phyloP scores from a whole-genome alignment of 2,888 invertebrate species.

The Ennomos erosarius region DNA sequence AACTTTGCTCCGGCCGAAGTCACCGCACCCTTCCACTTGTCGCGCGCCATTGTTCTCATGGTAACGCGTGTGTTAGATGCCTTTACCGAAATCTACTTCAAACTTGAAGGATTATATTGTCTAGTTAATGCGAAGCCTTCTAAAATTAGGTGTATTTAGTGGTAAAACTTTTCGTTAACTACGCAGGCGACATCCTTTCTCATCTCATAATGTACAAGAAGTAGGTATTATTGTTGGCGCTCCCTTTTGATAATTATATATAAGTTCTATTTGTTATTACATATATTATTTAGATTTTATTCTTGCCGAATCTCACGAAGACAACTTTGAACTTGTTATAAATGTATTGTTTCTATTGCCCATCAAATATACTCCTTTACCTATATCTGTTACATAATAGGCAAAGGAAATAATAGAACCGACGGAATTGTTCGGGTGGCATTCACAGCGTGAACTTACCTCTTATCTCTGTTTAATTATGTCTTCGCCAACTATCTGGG shows the following conservation, averaged over 20 bases:
- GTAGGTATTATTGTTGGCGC: slow-evolving; percentile 6
- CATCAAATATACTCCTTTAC: slow-evolving; percentile 12
- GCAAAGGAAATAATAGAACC: slow-evolving; percentile 40
- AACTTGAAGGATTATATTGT: slow-evolving; percentile 50
- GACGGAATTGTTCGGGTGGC: slow-evolving; percentile 38
- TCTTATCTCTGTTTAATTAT: slow-evolving; percentile 78
- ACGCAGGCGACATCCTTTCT: slow-evolving; percentile 22
- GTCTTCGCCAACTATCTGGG: slow-evolving; percentile 69
- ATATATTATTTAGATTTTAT: slow-evolving; percentile 1
- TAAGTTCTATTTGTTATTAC: not conserved
- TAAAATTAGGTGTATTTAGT: slow-evolving; percentile 40
- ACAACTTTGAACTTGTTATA: not conserved
- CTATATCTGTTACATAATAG: slow-evolving; percentile 38
- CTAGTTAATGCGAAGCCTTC: slow-evolving; percentile 40
- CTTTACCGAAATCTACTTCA: slow-evolving; percentile 58
- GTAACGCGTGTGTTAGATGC: slow-evolving; percentile 72
- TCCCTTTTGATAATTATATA: slow-evolving; percentile 4
- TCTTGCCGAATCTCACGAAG: slow-evolving; percentile 1
- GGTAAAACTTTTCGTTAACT: slow-evolving; percentile 31
- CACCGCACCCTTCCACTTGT: slow-evolving; percentile 69
- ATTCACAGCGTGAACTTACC: slow-evolving; percentile 55
- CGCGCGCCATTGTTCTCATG: slow-evolving; percentile 78
- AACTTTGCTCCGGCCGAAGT: slow-evolving; percentile 75
- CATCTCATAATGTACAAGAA: slow-evolving; percentile 18
- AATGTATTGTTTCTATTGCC: slow-evolving; percentile 1